These are phyloP conservation scores for Nothobranchius kuhntae DNA, from an alignment of 2,113 vertebrate genomes.

Conservation along the genomic window DNA sequence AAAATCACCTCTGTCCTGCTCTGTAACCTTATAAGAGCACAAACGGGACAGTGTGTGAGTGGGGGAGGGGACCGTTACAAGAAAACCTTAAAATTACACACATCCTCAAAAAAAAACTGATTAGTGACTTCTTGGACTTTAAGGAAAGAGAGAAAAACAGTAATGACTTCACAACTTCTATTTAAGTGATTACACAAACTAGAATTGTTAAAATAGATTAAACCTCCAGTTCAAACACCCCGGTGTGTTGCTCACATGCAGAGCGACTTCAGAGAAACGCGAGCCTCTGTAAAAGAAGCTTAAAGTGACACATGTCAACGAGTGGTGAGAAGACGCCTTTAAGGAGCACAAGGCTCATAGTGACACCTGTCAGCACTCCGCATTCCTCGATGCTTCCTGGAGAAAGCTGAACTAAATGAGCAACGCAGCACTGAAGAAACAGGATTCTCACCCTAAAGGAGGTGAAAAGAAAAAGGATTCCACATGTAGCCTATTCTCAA, in stretches of 20 bases:
- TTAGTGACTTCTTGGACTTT: too few species aligned
- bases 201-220: not conserved
- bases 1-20: conserved; percentile 21
- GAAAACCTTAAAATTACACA: too few species aligned
- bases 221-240: not conserved
- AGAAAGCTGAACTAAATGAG: conserved; percentile 8
- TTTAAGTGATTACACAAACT: not conserved
- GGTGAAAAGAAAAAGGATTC: too few species aligned
- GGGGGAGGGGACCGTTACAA: too few species aligned
- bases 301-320: conserved; percentile 25
- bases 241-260: conserved; percentile 1
- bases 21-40: conserved; percentile 68
- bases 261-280: conserved; percentile 20
- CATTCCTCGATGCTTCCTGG: conserved; percentile 33
- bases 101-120: too few species aligned
- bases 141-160: too few species aligned
- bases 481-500: not conserved
- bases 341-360: conserved; percentile 17
- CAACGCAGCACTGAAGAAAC: conserved; percentile 1
- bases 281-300: conserved; percentile 24
- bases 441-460: not conserved
- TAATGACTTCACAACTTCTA: too few species aligned
- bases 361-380: conserved; percentile 44
- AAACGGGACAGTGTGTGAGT: conserved; percentile 15
- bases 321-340: conserved; percentile 27